phyloP scores from a whole-genome alignment of 1,140 invertebrate genomes.

The Temnothorax nylanderi region DNA sequence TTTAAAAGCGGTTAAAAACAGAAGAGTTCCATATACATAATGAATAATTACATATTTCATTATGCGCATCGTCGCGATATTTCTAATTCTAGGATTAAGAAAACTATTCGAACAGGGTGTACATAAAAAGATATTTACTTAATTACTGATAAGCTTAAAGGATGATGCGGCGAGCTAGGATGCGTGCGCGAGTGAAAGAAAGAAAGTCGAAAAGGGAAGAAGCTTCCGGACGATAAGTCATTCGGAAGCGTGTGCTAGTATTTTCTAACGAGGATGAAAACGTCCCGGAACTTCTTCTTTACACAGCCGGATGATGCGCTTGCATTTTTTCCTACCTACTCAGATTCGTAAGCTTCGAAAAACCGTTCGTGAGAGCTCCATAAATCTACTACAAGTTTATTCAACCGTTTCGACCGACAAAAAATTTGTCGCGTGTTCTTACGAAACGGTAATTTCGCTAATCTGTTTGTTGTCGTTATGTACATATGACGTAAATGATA shows the following conservation, averaged over 20 bases:
- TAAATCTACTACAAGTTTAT: conserved; percentile 22
- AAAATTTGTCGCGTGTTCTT: conserved; percentile 19
- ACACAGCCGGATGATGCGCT: neutral
- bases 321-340: conserved; percentile 56
- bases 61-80: conserved; percentile 22
- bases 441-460: conserved; percentile 48
- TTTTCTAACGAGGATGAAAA: conserved; percentile 1
- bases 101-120: conserved; percentile 81
- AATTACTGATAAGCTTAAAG: conserved; percentile 79
- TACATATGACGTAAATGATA: conserved; percentile 58
- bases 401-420: conserved; percentile 34
- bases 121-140: conserved; percentile 85
- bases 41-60: conserved; percentile 26
- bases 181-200: conserved; percentile 35
- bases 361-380: conserved; percentile 27
- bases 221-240: conserved; percentile 1
- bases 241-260: conserved; percentile 53
- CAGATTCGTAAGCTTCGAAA: conserved; percentile 41
- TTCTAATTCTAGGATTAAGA: conserved; percentile 64
- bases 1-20: neutral
- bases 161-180: conserved; percentile 26
- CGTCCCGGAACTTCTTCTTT: neutral
- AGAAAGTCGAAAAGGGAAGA: neutral
- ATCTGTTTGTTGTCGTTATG: conserved; percentile 55
- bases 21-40: conserved; percentile 21